Percentiles rank a stretch among this genome's conserved stretches.
These are phyloP conservation scores for Oopsacas minuta DNA, from an alignment of 37 sponge, comb jelly and placozoan species.

Conservation along the genomic window DNA sequence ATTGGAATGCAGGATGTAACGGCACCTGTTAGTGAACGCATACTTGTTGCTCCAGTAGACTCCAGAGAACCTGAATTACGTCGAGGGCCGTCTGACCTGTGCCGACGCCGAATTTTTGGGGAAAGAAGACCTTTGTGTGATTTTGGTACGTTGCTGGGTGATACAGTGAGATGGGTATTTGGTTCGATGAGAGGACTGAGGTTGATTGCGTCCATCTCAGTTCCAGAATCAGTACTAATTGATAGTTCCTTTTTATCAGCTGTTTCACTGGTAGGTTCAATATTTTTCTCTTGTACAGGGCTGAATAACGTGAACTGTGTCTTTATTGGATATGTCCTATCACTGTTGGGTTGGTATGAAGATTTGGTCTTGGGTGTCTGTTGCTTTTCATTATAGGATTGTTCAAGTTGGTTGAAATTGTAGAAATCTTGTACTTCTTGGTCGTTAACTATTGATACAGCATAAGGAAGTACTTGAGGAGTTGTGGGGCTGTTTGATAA, in stretches of 20 bases:
- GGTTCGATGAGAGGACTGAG: not conserved
- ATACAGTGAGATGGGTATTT: not conserved
- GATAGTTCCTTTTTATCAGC: not conserved
- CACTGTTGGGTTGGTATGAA: not conserved
- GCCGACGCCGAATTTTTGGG: not conserved
- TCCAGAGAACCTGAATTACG: not conserved
- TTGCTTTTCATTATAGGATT: not conserved
- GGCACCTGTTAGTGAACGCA: not conserved
- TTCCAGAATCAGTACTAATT: conserved; percentile 14
- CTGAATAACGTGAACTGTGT: not conserved
- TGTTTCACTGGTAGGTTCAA: not conserved
- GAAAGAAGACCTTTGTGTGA: not conserved
- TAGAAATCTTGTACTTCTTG: not conserved
- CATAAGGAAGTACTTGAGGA: not conserved
- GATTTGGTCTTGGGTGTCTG: not conserved
- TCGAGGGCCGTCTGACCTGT: not conserved
- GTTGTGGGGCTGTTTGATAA: not conserved
- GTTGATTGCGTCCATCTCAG: not conserved
- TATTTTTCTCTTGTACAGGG: not conserved
- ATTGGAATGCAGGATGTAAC: not conserved
- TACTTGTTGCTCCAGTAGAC: not conserved
- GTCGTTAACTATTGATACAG: not conserved
- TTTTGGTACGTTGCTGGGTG: not conserved
- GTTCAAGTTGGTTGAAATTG: not conserved
- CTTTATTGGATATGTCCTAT: not conserved